These are phyloP conservation scores for Syngnathus floridae DNA, from an alignment of 2,113 vertebrate genomes.

Conservation along the genomic window DNA sequence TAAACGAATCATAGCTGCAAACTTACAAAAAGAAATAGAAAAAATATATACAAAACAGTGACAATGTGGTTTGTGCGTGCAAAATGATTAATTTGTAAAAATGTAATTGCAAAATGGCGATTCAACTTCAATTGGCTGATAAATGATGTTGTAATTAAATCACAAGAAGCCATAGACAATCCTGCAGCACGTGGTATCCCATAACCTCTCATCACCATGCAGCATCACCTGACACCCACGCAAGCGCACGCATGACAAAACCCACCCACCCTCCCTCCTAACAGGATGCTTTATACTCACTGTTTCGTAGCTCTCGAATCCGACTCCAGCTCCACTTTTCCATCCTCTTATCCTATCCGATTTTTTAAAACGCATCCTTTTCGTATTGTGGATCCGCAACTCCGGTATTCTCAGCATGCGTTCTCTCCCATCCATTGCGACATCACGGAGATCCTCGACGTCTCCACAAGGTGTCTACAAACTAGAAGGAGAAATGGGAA, in stretches of 20 bases:
- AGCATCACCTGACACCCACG: slow-evolving; percentile 7
- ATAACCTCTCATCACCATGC: slow-evolving; percentile 7
- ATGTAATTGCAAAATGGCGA: background rate
- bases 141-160: background rate
- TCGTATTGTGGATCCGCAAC: background rate
- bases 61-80: background rate
- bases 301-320: slow-evolving; percentile 33
- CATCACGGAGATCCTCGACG: slow-evolving; percentile 64
- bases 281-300: slow-evolving; percentile 61
- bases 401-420: background rate
- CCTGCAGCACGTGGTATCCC: slow-evolving; percentile 60
- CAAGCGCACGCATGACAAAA: slow-evolving; percentile 10
- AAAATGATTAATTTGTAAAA: background rate
- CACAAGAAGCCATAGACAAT: background rate
- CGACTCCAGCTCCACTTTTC: slow-evolving; percentile 8
- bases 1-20: background rate
- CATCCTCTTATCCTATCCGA: background rate
- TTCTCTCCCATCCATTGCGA: slow-evolving; percentile 13
- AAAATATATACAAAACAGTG: background rate
- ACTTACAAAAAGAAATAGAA: background rate
- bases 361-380: background rate
- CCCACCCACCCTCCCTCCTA: slow-evolving; percentile 14
- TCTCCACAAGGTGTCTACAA: slow-evolving; percentile 52
- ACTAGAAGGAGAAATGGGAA: slow-evolving; percentile 20
- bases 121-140: no score